Conservation (phyloP, 2,113 vertebrate genomes). For the Notarius quadriscutis region DNA sequence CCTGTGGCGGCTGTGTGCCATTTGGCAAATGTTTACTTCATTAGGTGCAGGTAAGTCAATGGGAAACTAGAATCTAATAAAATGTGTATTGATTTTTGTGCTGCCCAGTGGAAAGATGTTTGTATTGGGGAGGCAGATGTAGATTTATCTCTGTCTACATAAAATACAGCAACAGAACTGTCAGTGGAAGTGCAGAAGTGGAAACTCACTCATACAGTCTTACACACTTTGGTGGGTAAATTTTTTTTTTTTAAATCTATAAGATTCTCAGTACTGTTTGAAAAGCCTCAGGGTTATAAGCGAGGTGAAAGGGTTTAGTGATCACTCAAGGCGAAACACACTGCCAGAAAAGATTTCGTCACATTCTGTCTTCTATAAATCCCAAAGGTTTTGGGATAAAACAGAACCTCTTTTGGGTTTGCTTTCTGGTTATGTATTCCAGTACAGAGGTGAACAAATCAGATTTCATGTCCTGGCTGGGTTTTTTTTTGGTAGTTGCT, state of each 20-base stretch:
- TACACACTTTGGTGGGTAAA: background rate
- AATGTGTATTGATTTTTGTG: slow-evolving; percentile 47
- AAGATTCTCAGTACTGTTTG: background rate
- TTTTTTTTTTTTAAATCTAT: background rate
- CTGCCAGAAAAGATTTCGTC: slow-evolving; percentile 31
- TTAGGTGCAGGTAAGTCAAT: slow-evolving; percentile 38
- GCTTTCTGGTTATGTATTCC: slow-evolving; percentile 19
- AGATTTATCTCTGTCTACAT: slow-evolving; percentile 5
- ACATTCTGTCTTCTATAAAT: slow-evolving; percentile 40
- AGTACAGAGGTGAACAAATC: background rate
- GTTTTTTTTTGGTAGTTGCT: background rate
- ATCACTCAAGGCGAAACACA: slow-evolving; percentile 28
- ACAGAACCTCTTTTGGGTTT: slow-evolving; percentile 22
- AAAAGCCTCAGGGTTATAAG: background rate
- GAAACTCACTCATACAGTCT: background rate
- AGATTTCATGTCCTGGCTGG: background rate
- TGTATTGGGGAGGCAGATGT: background rate
- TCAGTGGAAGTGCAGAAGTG: background rate
- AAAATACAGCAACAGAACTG: background rate
- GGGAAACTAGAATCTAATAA: slow-evolving; percentile 30
- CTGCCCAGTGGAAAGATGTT: background rate
- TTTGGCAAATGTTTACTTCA: slow-evolving; percentile 40
- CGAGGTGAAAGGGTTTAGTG: slow-evolving; percentile 12
- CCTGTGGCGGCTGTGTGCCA: slow-evolving; percentile 21
- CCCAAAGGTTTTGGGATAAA: slow-evolving; percentile 21